Evolutionary conservation across 1,140 invertebrate genomes (phyloP).

Genomic region (Drosophila pruinosa): DNA sequence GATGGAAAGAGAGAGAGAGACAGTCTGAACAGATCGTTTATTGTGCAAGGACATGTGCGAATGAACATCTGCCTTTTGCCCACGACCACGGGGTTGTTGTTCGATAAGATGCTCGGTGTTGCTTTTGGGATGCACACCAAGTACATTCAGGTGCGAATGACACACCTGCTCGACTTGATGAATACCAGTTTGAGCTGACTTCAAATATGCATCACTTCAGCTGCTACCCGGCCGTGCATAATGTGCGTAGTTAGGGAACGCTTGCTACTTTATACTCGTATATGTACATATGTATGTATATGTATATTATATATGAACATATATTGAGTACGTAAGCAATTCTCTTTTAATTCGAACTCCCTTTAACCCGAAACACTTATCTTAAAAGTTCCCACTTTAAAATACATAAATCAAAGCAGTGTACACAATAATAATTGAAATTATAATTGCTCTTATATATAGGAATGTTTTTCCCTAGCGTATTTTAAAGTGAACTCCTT

Average conservation of each 20-base stretch:
- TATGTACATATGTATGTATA: too few species aligned
- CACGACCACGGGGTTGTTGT: constrained; percentile 8
- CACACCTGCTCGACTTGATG: not conserved
- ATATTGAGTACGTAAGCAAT: too few species aligned
- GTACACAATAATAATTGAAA: too few species aligned
- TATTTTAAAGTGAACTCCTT: too few species aligned
- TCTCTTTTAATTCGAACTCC: too few species aligned
- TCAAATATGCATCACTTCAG: not conserved
- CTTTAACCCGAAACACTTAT: too few species aligned
- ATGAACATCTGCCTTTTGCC: constrained; percentile 10
- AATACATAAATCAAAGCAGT: not conserved
- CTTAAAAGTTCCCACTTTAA: not conserved
- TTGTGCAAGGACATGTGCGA: constrained; percentile 47
- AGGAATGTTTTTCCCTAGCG: too few species aligned
- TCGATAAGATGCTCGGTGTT: constrained; percentile 10
- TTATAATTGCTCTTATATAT: too few species aligned
- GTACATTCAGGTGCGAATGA: not conserved
- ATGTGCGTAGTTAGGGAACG: not conserved
- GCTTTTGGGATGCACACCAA: not conserved
- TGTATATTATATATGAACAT: too few species aligned
- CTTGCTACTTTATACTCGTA: not conserved
- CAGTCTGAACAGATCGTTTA: not conserved
- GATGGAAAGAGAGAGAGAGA: not conserved
- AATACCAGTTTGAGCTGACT: not conserved
- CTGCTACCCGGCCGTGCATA: too few species aligned